These are phyloP conservation scores for Eristalis pertinax DNA, from an alignment of 2,888 invertebrate species.

Conservation along the genomic window DNA sequence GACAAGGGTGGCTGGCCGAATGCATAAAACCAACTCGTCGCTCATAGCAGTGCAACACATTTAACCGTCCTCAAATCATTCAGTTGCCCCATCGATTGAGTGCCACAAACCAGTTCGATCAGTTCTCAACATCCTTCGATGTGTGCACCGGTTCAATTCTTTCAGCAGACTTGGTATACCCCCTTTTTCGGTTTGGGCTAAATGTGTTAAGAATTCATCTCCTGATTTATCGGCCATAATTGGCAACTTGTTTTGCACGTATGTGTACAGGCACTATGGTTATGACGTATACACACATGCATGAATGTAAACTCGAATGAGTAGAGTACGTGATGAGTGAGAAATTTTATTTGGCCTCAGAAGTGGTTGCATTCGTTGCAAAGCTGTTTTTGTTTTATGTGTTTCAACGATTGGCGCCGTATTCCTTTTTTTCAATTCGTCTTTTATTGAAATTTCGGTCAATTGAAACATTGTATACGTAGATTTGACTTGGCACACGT, in stretches of 20 bases:
- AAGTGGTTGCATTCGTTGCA: too few relatives aligned
- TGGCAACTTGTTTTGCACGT: constrained; percentile 44
- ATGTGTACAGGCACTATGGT: background rate
- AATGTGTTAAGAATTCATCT: background rate
- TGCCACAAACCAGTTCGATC: constrained; percentile 5
- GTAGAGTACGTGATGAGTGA: constrained; percentile 11
- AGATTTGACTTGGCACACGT: background rate
- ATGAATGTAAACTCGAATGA: background rate
- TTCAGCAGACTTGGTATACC: constrained; percentile 6
- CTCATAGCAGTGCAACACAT: background rate
- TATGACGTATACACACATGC: background rate
- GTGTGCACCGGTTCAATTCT: background rate
- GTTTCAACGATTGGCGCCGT: constrained; percentile 16
- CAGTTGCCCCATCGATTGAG: background rate
- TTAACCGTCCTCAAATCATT: background rate
- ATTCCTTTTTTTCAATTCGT: background rate
- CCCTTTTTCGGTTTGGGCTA: background rate
- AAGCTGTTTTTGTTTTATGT: background rate
- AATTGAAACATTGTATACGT: constrained; percentile 15
- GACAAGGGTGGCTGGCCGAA: constrained; percentile 12
- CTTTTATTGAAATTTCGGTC: background rate
- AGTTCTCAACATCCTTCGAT: background rate
- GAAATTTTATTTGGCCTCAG: constrained; percentile 16
- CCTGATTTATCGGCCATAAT: constrained; percentile 42
- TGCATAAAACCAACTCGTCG: constrained; percentile 1